Base-by-base conservation (phyloP, 2,888 invertebrate genomes). In the Tetragnatha montana region DNA sequence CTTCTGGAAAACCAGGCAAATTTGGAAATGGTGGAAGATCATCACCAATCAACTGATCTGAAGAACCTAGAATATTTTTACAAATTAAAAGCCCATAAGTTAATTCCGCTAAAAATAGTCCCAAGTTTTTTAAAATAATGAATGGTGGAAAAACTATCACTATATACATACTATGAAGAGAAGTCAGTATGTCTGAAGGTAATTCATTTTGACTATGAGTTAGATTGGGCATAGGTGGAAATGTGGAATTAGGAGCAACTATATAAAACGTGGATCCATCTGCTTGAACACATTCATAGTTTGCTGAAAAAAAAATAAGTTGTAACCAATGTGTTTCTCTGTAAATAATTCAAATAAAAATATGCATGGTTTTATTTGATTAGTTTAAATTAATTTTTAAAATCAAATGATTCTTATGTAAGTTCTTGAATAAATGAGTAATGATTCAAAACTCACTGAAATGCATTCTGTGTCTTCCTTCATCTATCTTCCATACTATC, bases 191-290 rank as follows among this genome's bases (percentile, higher is more conserved):
- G 1, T 74, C 22, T 50, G 69, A 14, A 50, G 71, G 22, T 22
- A 47, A 50, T 8, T 78, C 68, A 83, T 70, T 19, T 12, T 22
- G 35, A 7, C 19, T 0, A 17, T 74, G 22, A 14, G 89, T 74
- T 50, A n/a, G 35, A 80, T 87, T 90, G 6, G 17, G 12, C 14
- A 21, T 2, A n/a, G 50, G 17, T 75, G 47, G 6, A 6, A 70
- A 35, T 22, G 88, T 86, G 0, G 78, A n/a, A 70, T 88, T 91
- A 1, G 88, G 85, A 2, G 88, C 88, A 68, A 88, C 68, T 69
- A 91, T 91, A 69, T 85, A 91, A 81, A 91, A 91, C 1, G 91
- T 91, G 2, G 91, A 91, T 2, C 91, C 91, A 88, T 91, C 91
- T 17, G 91, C 91, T 19, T 91, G 87, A 19, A 91, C 91, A 86